Base-by-base conservation (phyloP, 1,140 invertebrate genomes). In the Holcopasites calliopsidis region DNA sequence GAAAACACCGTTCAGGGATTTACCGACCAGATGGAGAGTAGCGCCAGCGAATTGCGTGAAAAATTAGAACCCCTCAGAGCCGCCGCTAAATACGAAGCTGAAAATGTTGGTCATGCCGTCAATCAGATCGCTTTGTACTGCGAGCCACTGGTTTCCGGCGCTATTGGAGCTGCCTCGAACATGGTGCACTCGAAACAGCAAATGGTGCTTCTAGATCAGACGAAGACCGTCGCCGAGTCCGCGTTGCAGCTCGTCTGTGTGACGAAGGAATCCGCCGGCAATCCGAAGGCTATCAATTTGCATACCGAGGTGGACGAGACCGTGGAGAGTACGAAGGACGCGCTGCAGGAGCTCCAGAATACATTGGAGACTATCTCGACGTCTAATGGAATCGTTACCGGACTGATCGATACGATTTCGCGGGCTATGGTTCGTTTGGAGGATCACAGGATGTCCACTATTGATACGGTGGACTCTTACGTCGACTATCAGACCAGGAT, bases 401-500 rank as follows among this genome's bases (percentile, higher is more conserved):
- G 97, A 2, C 93, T 99, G 50, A 95, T 99, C 62, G 98, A 99
- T 85, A 96, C 96, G 31, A 95, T 99, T 49, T 96, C 95, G 35
- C 94, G 97, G 57, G 94, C 97, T 1, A 97, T 99, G 88, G 94
- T 95, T 0, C 92, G 95, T 35, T 93, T 99, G 62, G 95, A 96
- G 11, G 95, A 96, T 84, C 93, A 95, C 81, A 88, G 91, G 44
- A 90, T 90, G 61, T 91, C 91, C 6, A 89, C 86, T 0, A 85
- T 89, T 80, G 94, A 85, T 86, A 93, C 79, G 42, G 86, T 92
- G 66, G 95, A 95, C 66, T 95, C 93, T 54, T 99, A 97, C 88
- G 98, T 99, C 3, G 98, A 99, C 90, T 99, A 98, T 90, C 99
- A 99, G 90, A 99, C 98, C 0, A 93, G 97, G 69, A 99, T 99